Evolutionary conservation across 1,140 invertebrate genomes (phyloP), one percentile per base, ranked within the genome.

Genomic region (Notospermus geniculatus): DNA sequence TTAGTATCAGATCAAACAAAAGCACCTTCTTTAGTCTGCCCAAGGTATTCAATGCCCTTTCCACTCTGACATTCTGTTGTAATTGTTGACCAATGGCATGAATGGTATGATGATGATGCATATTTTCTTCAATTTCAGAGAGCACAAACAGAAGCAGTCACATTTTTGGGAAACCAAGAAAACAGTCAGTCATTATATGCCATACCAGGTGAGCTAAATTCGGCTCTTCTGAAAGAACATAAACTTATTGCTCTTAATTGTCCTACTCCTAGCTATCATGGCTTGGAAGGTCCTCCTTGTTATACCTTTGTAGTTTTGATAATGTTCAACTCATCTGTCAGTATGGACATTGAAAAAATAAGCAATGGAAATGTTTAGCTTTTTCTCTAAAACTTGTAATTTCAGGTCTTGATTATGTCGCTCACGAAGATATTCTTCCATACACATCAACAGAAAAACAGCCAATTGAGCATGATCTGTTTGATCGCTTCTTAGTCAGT

Each of bases 101-200:
- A 43, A 43, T 13, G 19, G 39, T 43, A 23, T 23, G n/a, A 23
- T 23, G 4, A 50, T 5, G 25, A 67, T 19, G 55, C 50, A 50
- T 11, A 52, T 32, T 61, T 60, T 62, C 60, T 55, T 27, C 57
- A 62, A 72, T 75, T 82, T 23, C 71, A 95, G 92, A 86, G 93
- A 75, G 92, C 93, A 5, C 94, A 97, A 84, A 95, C 93, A 43
- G 94, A 97, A 84, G 92, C 94, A 30, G 95, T 98, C 0, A 97
- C 95, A n/a, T 97, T 98, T 83, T 82, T 97, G 25, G 93, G 93
- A 2, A 95, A 93, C 78, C 93, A 96, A 80, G 93, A 97, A 78
- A 94, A 92, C 19, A 95, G 91, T 74, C 85, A 92, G 50, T 78
- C 80, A 79, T 81, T 97, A 9, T 97, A 97, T 82, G 93, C 94